Evolutionary conservation across 1,140 invertebrate species (phyloP).

Genomic region (Pachyrhynchus sulphureomaculatus): DNA sequence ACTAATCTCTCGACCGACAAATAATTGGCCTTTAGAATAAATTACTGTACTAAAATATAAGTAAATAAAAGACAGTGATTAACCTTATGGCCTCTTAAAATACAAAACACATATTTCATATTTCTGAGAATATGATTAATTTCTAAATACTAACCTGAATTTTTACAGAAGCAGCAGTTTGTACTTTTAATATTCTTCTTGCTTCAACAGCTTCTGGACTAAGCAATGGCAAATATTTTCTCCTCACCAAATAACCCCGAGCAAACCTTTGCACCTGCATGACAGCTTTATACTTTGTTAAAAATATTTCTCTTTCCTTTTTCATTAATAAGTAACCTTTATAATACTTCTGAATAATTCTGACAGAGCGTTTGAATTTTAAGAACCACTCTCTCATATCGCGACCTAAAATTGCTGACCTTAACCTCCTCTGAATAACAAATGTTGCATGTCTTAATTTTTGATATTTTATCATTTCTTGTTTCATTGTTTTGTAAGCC

Average conservation of each 20-base stretch:
- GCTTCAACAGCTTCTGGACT: constrained; percentile 53
- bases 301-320: constrained; percentile 40
- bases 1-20: no score
- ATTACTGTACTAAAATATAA: no score
- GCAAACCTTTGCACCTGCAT: constrained; percentile 34
- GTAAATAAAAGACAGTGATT: no score
- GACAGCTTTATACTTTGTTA: constrained; percentile 47
- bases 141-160: no score
- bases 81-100: no score
- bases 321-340: constrained; percentile 37
- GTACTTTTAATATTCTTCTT: constrained; percentile 48
- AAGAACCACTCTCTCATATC: constrained; percentile 43
- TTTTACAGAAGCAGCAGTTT: constrained; percentile 56
- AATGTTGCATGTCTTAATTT: constrained; percentile 38
- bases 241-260: constrained; percentile 57
- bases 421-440: constrained; percentile 46
- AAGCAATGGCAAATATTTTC: constrained; percentile 35
- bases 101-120: no score
- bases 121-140: no score
- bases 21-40: no score
- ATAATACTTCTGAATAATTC: constrained; percentile 42
- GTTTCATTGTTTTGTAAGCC: constrained; percentile 47
- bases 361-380: constrained; percentile 31
- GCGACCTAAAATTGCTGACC: constrained; percentile 8
- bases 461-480: constrained; percentile 45